Evolutionary conservation across 1,140 invertebrate genomes (phyloP).

Genomic region (Pararge aegeria): DNA sequence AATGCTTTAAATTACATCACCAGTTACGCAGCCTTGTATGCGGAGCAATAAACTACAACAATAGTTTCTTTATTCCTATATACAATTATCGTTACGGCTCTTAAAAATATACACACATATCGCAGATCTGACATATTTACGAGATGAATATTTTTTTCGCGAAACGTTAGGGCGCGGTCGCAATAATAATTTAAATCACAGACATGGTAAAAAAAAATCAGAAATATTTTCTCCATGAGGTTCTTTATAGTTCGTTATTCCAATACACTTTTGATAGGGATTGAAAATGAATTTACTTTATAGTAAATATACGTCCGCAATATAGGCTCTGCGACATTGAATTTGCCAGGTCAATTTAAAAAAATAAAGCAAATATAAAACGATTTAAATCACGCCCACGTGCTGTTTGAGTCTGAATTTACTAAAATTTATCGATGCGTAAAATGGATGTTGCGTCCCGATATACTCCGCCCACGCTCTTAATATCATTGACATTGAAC

Average conservation of each 20-base stretch:
- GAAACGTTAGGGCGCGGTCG: slow-evolving; percentile 1
- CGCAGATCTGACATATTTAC: slow-evolving; percentile 7
- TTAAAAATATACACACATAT: slow-evolving; percentile 2
- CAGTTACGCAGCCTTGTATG: slow-evolving; percentile 6
- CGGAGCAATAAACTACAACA: not conserved
- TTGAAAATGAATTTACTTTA: not conserved
- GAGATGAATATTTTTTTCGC: slow-evolving; percentile 6
- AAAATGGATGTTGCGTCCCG: not conserved
- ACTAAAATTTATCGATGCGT: slow-evolving; percentile 6
- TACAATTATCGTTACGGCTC: slow-evolving; percentile 5
- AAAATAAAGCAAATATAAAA: slow-evolving; percentile 1
- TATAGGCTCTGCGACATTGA: not conserved
- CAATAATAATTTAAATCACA: not conserved
- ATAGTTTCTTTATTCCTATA: slow-evolving; percentile 6
- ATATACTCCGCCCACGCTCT: slow-evolving; percentile 5
- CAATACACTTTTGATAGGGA: too few species aligned
- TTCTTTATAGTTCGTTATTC: too few species aligned
- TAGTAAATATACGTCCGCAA: not conserved
- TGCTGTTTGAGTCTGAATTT: not conserved
- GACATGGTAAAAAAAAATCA: too few species aligned
- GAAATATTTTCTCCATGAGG: too few species aligned
- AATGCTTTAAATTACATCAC: slow-evolving; percentile 3
- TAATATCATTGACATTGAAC: not conserved
- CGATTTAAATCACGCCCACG: not conserved
- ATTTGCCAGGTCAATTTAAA: not conserved